A percentile compares a stretch with the other conserved stretches of the same genome.
Evolutionary conservation across 2,113 vertebrate species (phyloP).

Genomic region (Eonycteris spelaea): DNA sequence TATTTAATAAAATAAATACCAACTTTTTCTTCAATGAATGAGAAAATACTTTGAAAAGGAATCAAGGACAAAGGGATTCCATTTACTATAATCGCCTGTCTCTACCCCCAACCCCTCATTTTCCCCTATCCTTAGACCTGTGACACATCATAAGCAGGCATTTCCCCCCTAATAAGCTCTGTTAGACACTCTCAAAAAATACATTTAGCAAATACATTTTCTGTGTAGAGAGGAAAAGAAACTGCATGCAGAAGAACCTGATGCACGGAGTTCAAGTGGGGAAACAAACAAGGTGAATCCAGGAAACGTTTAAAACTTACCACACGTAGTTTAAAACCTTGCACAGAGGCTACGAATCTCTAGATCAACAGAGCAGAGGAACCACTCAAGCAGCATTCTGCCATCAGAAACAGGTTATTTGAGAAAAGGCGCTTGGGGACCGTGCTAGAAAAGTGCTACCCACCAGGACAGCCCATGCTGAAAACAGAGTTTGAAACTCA

Average conservation of each 20-base stretch:
- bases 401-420: background rate
- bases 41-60: background rate
- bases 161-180: background rate
- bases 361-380: background rate
- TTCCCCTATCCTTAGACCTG: background rate
- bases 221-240: background rate
- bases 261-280: background rate
- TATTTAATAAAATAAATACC: constrained; percentile 18
- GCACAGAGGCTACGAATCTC: background rate
- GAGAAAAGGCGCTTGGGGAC: background rate
- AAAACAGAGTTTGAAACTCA: background rate
- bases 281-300: background rate
- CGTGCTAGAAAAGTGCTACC: background rate
- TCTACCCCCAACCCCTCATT: background rate
- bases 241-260: background rate
- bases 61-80: background rate
- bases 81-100: background rate
- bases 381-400: background rate
- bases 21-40: background rate
- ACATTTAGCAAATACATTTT: background rate
- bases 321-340: background rate
- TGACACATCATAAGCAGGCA: background rate
- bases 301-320: background rate
- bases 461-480: background rate
- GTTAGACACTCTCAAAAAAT: background rate